phyloP scores from a whole-genome alignment of 2,888 invertebrate genomes.

The Mesochorus sp. region DNA sequence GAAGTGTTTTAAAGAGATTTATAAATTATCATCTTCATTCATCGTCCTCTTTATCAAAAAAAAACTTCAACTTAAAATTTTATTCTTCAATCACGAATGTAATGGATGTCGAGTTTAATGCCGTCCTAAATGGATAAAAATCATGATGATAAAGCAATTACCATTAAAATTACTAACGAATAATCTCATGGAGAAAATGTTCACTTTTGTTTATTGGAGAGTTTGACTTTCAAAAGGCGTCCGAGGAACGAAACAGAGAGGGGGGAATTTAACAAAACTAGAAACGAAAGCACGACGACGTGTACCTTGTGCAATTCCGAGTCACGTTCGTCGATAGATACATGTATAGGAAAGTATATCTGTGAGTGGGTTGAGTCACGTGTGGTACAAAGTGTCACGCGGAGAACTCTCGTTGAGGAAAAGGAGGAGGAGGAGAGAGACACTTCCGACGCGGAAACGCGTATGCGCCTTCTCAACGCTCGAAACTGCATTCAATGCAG shows the following conservation, averaged over 20 bases:
- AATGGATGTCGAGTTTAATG: constrained; percentile 3
- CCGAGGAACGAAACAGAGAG: not conserved
- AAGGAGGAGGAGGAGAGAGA: too few species aligned
- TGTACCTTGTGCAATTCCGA: constrained; percentile 57
- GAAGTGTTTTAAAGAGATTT: too few species aligned
- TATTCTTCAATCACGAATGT: not conserved
- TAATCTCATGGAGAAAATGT: too few species aligned
- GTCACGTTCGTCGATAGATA: constrained; percentile 57
- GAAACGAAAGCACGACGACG: constrained; percentile 43
- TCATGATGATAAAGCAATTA: too few species aligned
- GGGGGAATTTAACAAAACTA: constrained; percentile 18
- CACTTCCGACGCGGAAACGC: constrained; percentile 20
- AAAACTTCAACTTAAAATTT: constrained; percentile 40
- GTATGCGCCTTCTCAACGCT: constrained; percentile 37
- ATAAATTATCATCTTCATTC: constrained; percentile 38
- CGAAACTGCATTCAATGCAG: constrained; percentile 59
- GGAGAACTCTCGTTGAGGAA: constrained; percentile 22
- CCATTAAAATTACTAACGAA: too few species aligned
- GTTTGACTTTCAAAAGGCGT: not conserved
- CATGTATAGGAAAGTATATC: not conserved
- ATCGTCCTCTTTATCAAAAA: not conserved
- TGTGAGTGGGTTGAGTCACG: not conserved
- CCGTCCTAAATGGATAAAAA: constrained; percentile 4
- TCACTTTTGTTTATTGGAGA: too few species aligned
- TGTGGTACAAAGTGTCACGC: constrained; percentile 31